Evolutionary conservation across 2,888 invertebrate genomes (phyloP), one percentile per base, ranked within the genome.

Genomic region (Pristionchus arcanus): DNA sequence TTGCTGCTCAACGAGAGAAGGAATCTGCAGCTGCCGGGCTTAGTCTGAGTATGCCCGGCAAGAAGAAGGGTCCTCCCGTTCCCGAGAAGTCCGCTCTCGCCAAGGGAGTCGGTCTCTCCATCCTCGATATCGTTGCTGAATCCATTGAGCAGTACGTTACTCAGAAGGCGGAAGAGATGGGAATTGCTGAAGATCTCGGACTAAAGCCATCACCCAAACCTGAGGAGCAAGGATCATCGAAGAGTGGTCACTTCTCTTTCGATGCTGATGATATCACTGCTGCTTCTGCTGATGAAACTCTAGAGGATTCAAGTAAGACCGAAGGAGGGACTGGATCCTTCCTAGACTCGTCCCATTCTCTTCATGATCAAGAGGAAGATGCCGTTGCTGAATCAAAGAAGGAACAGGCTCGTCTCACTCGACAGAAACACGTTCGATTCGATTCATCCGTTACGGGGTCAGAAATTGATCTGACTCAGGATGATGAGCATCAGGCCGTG

Each of bases 121-220:
- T 86, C n/a, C 63, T 86, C 9, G 86, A 63, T 25, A 86, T 86
- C 25, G 86, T 86, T 25, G 37, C 66, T 37, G 66, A 86, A n/a
- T 66, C 66, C 42, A 63, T 86, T 13, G 86, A 86, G 42, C 25
- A 21, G 28, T 86, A 86, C 42, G 86, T 86, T 3, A 86, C 86
- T 42, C 37, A 66, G 42, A 86, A 86, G 37, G 86, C 86, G n/a
- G 86, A 86, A n/a, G 66, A 86, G 37, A 66, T 53, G 37, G 84
- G 84, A 25, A 84, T 84, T 31, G 55, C 53, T 15, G 84, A 84
- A 31, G 55, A 84, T 53, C 77, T 77, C 9, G 77, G 77, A 42
- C 42, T 77, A n/a, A 77, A 77, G 49, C 49, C 77, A 5, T 42
- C 77, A 13, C 77, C 77, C 25, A 77, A 42, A 49, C 84, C 84